A percentile compares a stretch with the other conserved stretches of the same genome.
phyloP scores from a whole-genome alignment of 2,797 vertebrate species.

The Petrocephalus sullivani region DNA sequence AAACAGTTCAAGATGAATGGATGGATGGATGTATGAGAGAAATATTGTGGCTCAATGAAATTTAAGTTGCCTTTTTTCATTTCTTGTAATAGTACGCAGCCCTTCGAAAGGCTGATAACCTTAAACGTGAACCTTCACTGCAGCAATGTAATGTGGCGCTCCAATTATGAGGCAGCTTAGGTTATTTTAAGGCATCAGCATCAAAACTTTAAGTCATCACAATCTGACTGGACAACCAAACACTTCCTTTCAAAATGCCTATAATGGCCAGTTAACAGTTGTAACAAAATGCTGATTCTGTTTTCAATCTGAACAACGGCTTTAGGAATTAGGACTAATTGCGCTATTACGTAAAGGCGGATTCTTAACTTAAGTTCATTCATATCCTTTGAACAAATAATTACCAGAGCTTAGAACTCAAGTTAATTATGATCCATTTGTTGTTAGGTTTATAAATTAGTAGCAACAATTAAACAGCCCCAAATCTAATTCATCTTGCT shows the following conservation, averaged over 20 bases:
- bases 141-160: neutral
- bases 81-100: neutral
- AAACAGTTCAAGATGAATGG: neutral
- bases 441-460: neutral
- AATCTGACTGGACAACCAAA: neutral
- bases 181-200: neutral
- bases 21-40: neutral
- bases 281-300: neutral
- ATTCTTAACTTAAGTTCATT: neutral
- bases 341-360: neutral
- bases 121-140: neutral
- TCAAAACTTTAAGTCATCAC: neutral
- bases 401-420: neutral
- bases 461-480: constrained; percentile 7
- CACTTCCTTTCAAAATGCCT: neutral
- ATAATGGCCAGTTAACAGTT: neutral
- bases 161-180: neutral
- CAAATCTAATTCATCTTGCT: neutral
- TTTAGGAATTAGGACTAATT: constrained; percentile 11
- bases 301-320: neutral
- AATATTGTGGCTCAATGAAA: neutral
- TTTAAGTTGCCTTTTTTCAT: neutral
- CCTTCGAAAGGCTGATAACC: neutral
- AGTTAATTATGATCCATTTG: constrained; percentile 13
- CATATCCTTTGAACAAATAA: constrained; percentile 14